Base-by-base conservation (phyloP, 1,140 invertebrate species). In the Anastrepha ludens region DNA sequence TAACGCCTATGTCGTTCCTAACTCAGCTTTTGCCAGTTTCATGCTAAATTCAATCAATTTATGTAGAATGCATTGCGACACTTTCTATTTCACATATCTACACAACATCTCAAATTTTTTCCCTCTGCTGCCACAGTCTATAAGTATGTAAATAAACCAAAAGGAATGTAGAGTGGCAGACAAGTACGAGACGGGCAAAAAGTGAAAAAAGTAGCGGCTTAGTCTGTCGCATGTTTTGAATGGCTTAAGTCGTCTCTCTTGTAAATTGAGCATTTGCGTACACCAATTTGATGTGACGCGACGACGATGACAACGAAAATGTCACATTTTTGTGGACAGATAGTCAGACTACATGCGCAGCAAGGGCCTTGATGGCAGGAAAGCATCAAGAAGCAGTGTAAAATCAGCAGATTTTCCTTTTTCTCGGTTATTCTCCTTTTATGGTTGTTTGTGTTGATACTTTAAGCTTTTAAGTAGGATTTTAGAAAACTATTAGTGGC, bases 181-280 rank as follows among this genome's bases (percentile, higher is more conserved):
- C 47, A 81, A 81, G 50, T 20, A 58, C 74, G 74, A 81, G 47
- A 81, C 74, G 17, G n/a, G 17, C 64, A 67, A 8, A 67, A 67
- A 67, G 47, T 29, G 29, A 81, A 55, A 81, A 74, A 74, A 74
- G 15, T 47, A 8, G 7, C 47, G 44, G 47, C 47, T 81, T 81
- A 81, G 44, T 20, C n/a, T 81, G 74, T 81, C 74, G 74, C 74
- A 81, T 81, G 47, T 81, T 81, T 81, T 81, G 74, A 81, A 81
- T 81, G 20, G 74, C 74, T 81, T 55, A 81, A 81, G 74, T 81
- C 74, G 47, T 50, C 47, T 81, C 17, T 50, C 74, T 55, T 81
- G 47, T 81, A 81, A 81, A 81, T 87, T 20, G 44, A 86, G 86
- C 62, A 86, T 65, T 86, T 62, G 59, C 86, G 64, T 86, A 87